Evolutionary conservation across 2,113 vertebrate genomes (phyloP), one percentile per base, ranked within the genome.

Genomic region (Sialia sialis): DNA sequence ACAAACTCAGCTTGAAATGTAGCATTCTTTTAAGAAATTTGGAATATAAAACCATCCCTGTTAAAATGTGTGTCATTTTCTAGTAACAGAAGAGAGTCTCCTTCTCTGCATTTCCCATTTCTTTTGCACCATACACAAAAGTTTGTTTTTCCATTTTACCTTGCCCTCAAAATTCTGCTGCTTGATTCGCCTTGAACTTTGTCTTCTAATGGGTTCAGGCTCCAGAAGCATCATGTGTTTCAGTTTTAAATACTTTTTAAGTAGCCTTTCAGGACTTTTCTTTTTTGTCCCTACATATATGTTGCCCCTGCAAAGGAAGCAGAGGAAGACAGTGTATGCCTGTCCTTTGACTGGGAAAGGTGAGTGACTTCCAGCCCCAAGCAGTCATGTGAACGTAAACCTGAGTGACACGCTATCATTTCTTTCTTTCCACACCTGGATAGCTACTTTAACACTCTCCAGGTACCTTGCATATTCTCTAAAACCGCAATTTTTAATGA

Each of bases 271-370:
- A 11, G 26, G 44, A 26, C 12, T 54, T 81, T 54, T 59, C 22
- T 20, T 76, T 29, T 55, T 82, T 72, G 9, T 38, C 1, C 11
- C 6, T 67, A 32, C 14, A 23, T 27, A 18, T 9, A 55, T 9
- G 21, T 3, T 25, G 30, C 6, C 22, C 3, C 9, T 6, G 4
- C 43, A 76, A 25, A 25, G 22, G 29, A 48, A 56, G 15, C 3
- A 64, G 43, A 58, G 17, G 20, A 29, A 44, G 36, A 25, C 26
- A n/a, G 4, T 6, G 5, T 25, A 32, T 75, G 18, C 6, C 11
- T 48, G 19, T 46, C 30, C 16, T 0, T 0, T 59, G 51, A 20
- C 9, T 63, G 26, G 38, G 54, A 75, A 56, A 69, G 8, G 12
- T 16, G 13, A 51, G 14, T 15, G 21, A 51, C 38, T 73, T 60